Conservation (phyloP, 2,113 vertebrate species). For the Gulo gulo region DNA sequence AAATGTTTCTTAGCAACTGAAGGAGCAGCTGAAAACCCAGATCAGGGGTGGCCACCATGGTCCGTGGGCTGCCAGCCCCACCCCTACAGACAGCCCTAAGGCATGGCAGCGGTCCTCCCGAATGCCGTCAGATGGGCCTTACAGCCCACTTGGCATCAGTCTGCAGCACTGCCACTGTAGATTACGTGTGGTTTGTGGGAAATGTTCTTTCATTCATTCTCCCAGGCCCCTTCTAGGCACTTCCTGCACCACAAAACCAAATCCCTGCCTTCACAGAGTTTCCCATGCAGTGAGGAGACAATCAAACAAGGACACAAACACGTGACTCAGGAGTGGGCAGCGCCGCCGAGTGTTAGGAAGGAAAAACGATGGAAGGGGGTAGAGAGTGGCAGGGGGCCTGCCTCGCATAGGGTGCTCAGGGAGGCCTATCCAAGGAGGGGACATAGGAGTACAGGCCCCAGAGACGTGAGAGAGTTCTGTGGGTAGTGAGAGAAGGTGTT, state of each 20-base stretch:
- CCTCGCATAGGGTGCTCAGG: too few species aligned
- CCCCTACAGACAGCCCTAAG: not conserved
- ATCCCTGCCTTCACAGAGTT: not conserved
- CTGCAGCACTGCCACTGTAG: not conserved
- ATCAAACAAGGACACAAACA: not conserved
- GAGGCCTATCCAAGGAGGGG: not conserved
- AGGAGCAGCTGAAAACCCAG: not conserved
- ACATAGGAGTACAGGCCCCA: not conserved
- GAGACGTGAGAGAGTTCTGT: not conserved
- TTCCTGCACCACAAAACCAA: not conserved
- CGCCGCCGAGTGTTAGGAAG: not conserved
- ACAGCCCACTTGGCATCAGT: not conserved
- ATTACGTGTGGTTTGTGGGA: not conserved
- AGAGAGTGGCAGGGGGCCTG: not conserved
- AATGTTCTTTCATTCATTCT: not conserved
- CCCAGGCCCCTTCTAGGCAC: not conserved
- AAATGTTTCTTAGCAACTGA: not conserved
- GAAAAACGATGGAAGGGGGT: not conserved
- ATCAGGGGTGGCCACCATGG: not conserved
- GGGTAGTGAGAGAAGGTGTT: not conserved
- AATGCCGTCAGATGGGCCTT: too few species aligned
- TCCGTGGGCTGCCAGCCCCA: rapidly evolving
- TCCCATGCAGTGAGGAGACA: not conserved
- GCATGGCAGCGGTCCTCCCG: not conserved
- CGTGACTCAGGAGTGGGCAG: not conserved